Evolutionary conservation across 2,888 invertebrate genomes (phyloP), one percentile per base, ranked within the genome.

Genomic region (Eupithecia centaureata): DNA sequence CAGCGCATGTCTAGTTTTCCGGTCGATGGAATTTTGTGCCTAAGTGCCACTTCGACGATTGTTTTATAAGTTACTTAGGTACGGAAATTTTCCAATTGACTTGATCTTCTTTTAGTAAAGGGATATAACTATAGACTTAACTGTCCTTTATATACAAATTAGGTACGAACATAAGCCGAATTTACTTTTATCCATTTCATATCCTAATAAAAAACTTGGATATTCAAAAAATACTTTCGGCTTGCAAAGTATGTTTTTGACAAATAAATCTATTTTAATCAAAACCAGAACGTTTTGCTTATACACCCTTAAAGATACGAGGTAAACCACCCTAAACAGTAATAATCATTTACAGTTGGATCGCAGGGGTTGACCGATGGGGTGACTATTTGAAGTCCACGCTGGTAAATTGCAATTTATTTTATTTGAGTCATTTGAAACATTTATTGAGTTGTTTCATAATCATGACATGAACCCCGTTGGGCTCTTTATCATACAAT

Each of bases 1-100:
- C 32, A 52, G 76, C 76, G 76, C 76, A 76, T 27, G 76, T 72
- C 74, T 74, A 71, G 68, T 56, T 67, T 68, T 64, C 65, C 42
- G 64, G 67, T 77, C 76, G 72, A 77, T 78, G 73, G 28, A 28
- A 61, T 47, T 33, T 61, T 63, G 68, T 67, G 60, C 61, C 61
- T 65, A 64, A 61, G 68, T 54, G 47, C 22, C 47, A 22, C 18
- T 4, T 47, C 22, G 10, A 47, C 22, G 4, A 1, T 12, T 47
- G 47, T 22, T 47, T 47, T 47, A 47, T 47, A 10, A 47, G 47
- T 18, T 47, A 47, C 47, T 42, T 42, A 18, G 18, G 18, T 47
- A 47, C 10, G 22, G 10, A 15, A 47, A 42, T 18, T 18, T 42
- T 42, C 42, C 8, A 10, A 10, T 42, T 42, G 42, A 18, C 18